Evolutionary conservation across 1,140 invertebrate genomes (phyloP).

Genomic region (Nilaparvata lugens): DNA sequence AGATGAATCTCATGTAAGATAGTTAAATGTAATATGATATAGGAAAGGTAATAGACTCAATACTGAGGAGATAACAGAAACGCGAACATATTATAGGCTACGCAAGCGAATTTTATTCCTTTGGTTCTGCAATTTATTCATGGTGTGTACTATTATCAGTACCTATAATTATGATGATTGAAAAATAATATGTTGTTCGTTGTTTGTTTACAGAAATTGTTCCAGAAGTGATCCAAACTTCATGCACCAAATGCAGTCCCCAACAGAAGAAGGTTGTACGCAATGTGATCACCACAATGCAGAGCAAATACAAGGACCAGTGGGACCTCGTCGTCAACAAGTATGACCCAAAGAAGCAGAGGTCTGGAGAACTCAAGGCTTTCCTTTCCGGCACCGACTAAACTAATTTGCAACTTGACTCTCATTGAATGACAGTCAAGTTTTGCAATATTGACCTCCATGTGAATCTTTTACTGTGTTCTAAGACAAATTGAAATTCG

Average conservation of each 20-base stretch:
- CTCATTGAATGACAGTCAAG: too few relatives aligned
- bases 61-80: too few relatives aligned
- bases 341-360: slow-evolving; percentile 44
- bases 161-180: neutral
- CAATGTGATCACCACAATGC: slow-evolving; percentile 42
- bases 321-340: slow-evolving; percentile 46
- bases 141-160: too few relatives aligned
- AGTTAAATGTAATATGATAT: too few relatives aligned
- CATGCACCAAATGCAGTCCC: slow-evolving; percentile 49
- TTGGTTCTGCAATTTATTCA: too few relatives aligned
- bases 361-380: slow-evolving; percentile 25
- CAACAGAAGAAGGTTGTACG: slow-evolving; percentile 40
- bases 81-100: too few relatives aligned
- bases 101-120: too few relatives aligned
- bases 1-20: too few relatives aligned
- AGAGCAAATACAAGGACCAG: slow-evolving; percentile 42
- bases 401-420: neutral
- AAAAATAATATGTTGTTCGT: slow-evolving; percentile 6
- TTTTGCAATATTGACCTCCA: too few relatives aligned
- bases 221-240: slow-evolving; percentile 47
- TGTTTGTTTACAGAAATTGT: slow-evolving; percentile 35
- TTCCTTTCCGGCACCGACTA: slow-evolving; percentile 1
- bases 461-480: too few relatives aligned
- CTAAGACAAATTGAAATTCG: too few relatives aligned
- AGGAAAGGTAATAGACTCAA: too few relatives aligned